These are phyloP conservation scores for Eudasyphora cyanicolor DNA, from an alignment of 2,888 invertebrate genomes.

Conservation along the genomic window DNA sequence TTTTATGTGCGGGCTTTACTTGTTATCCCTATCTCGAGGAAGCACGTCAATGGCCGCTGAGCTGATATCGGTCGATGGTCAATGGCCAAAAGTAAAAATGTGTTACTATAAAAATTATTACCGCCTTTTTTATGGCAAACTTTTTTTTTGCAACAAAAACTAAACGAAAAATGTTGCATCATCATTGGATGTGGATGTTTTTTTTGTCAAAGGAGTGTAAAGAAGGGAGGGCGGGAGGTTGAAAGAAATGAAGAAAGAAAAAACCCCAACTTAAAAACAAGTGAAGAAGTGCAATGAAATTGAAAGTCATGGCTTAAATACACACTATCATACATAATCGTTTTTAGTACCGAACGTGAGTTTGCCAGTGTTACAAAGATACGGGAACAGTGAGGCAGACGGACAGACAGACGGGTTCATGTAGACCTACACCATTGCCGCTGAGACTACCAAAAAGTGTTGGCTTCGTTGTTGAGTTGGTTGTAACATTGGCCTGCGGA, in stretches of 20 bases:
- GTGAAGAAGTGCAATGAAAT: conserved; percentile 61
- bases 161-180: conserved; percentile 45
- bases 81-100: conserved; percentile 50
- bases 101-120: conserved; percentile 34
- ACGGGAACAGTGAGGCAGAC: neutral
- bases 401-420: neutral
- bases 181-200: no score
- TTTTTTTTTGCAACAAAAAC: neutral
- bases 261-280: neutral
- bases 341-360: neutral
- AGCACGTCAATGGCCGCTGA: conserved; percentile 5
- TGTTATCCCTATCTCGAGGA: neutral
- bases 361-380: neutral
- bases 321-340: conserved; percentile 16
- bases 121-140: neutral
- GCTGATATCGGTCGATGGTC: conserved; percentile 18
- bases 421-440: neutral
- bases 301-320: conserved; percentile 59
- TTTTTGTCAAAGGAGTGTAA: neutral
- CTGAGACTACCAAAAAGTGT: neutral
- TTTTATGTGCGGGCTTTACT: no score
- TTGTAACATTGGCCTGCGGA: neutral
- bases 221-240: no score
- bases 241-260: neutral
- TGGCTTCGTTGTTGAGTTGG: conserved; percentile 10